Evolutionary conservation across 1,140 invertebrate genomes (phyloP), one percentile per base, ranked within the genome.

Genomic region (Drosophila chauvacae): DNA sequence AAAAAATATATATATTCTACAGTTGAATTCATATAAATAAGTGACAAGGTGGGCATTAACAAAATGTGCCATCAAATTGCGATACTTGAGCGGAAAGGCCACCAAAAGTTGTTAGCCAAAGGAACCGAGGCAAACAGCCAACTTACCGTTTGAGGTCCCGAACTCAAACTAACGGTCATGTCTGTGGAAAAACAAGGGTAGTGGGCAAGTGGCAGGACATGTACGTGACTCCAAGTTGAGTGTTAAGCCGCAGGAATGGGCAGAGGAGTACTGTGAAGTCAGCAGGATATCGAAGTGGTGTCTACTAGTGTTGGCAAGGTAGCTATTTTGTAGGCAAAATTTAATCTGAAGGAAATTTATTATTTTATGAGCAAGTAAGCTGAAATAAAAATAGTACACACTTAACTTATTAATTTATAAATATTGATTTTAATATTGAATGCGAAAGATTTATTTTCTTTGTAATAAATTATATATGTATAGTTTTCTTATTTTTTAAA

Each of bases 201-300:
- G 48, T 33, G 64, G 62, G 50, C 50, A 57, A 51, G 77, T 66
- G 57, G 77, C 61, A 62, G 55, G 71, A 80, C 60, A 80, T 69
- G 69, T 77, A 87, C 84, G 84, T 90, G 84, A 88, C 84, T 80
- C 55, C 47, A 60, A 72, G 45, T 83, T 48, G 56, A 84, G 80
- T 80, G 84, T 68, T 60, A 88, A 87, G 71, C 84, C 80, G 53
- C 77, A 71, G 77, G 61, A 78, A 57, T 45, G 51, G 57, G 42
- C 56, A 30, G 55, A 33, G 39, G 47, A 50, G 44, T 39, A 30
- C 23, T 35, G 48, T 35, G 39, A 56, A 20, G 39, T 42, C 81
- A 62, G 71, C 56, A 85, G 77, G 77, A 81, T 80, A 66, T 68
- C 80, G 33, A 26, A 30, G 42, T 64, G 30, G 28, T 20, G 3